phyloP scores from a whole-genome alignment of 2,113 vertebrate species.

The Labeo rohita region DNA sequence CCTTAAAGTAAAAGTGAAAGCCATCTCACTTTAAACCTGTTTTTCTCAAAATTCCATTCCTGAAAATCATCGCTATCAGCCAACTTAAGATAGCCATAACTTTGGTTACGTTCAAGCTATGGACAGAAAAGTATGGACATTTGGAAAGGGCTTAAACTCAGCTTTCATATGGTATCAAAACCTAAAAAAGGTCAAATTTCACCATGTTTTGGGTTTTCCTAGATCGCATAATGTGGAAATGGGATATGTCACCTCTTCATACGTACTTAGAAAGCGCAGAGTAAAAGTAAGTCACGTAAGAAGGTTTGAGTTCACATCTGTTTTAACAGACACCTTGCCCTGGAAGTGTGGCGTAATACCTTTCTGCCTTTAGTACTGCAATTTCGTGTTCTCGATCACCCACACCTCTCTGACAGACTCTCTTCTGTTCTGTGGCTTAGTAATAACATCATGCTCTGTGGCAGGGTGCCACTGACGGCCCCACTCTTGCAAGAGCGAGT shows the following conservation, averaged over 20 bases:
- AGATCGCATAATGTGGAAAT: no score
- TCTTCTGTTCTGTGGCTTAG: constrained; percentile 60
- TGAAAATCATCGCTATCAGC: no score
- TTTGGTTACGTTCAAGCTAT: no score
- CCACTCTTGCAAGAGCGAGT: constrained; percentile 50
- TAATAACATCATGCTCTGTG: constrained; percentile 66
- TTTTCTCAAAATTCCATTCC: no score
- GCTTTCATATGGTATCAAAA: no score
- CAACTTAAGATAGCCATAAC: no score
- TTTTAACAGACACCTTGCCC: constrained; percentile 69
- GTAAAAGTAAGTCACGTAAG: constrained; percentile 70
- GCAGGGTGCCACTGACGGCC: constrained; percentile 62
- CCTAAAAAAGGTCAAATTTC: no score
- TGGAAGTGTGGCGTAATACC: constrained; percentile 70
- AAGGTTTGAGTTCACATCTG: constrained; percentile 68
- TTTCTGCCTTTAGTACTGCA: constrained; percentile 60
- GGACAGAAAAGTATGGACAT: no score
- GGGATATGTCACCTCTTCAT: constrained; percentile 61
- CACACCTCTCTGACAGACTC: constrained; percentile 69
- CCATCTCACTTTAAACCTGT: no score
- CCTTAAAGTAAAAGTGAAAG: no score
- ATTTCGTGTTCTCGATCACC: constrained; percentile 68
- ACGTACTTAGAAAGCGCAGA: constrained; percentile 69
- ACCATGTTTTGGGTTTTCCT: no score
- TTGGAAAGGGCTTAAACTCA: no score